Evolutionary conservation across 2,888 invertebrate species (phyloP).

Genomic region (Philhelius pedissequus): DNA sequence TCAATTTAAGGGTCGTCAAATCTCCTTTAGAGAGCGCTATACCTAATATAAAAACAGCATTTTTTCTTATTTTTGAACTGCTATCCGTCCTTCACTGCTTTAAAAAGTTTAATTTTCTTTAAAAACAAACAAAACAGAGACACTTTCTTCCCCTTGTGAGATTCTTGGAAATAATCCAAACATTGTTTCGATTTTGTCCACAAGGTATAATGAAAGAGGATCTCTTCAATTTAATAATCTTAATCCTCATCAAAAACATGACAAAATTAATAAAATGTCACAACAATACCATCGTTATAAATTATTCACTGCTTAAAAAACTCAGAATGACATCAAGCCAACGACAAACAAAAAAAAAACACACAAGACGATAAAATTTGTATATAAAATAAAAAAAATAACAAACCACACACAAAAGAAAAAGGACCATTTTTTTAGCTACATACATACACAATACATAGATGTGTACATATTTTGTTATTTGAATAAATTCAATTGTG

Average conservation of each 20-base stretch:
- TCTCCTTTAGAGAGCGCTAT: too few relatives aligned
- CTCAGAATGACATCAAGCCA: neutral
- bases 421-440: constrained; percentile 16
- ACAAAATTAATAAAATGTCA: constrained; percentile 31
- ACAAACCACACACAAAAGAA: neutral
- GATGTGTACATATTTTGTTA: constrained; percentile 47
- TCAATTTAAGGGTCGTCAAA: too few relatives aligned
- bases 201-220: neutral
- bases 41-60: too few relatives aligned
- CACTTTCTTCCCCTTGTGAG: too few relatives aligned
- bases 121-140: too few relatives aligned
- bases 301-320: constrained; percentile 12
- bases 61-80: too few relatives aligned
- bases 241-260: constrained; percentile 8
- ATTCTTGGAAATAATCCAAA: too few relatives aligned
- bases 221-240: constrained; percentile 17
- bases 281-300: constrained; percentile 1
- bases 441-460: too few relatives aligned
- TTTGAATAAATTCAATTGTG: constrained; percentile 32
- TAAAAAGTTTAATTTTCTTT: too few relatives aligned
- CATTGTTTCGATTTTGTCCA: neutral
- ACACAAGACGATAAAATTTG: neutral
- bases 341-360: neutral
- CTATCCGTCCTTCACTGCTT: too few relatives aligned
- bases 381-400: neutral